A percentile compares a stretch with the other conserved stretches of the same genome.
Evolutionary conservation across 2,888 invertebrate genomes (phyloP).

Genomic region (Ischnus inquisitorius): DNA sequence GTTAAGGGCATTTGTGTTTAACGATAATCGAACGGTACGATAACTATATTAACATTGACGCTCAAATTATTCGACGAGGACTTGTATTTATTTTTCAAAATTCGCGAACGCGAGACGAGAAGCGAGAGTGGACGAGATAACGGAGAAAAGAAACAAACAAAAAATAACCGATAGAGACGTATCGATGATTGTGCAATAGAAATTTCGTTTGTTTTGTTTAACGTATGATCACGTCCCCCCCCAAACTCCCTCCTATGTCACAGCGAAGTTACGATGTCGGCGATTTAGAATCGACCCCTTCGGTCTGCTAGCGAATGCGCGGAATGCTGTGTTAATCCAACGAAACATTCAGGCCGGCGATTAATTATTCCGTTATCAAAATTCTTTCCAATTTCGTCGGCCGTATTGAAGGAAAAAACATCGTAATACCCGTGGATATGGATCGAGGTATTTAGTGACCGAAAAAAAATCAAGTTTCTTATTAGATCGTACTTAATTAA

Average conservation of each 20-base stretch:
- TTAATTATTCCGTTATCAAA: neutral
- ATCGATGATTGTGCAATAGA: constrained; percentile 64
- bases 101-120: too few species aligned
- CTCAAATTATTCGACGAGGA: constrained; percentile 35
- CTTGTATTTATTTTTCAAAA: constrained; percentile 42
- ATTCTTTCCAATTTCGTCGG: neutral
- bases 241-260: constrained; percentile 9
- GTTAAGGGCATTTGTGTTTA: constrained; percentile 50
- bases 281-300: neutral
- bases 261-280: constrained; percentile 41
- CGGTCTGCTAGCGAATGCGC: too few species aligned
- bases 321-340: too few species aligned
- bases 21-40: constrained; percentile 53
- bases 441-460: neutral
- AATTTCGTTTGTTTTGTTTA: constrained; percentile 30
- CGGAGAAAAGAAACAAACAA: constrained; percentile 13
- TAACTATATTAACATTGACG: constrained; percentile 53
- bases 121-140: neutral
- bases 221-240: constrained; percentile 22
- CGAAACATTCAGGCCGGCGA: too few species aligned
- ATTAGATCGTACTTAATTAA: constrained; percentile 4
- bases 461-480: neutral
- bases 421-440: neutral
- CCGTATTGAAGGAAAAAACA: neutral
- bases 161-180: constrained; percentile 39